A percentile compares a stretch with the other conserved stretches of the same genome.
Conservation (phyloP, 1,140 invertebrate genomes). For the Drosophila fuyamai region DNA sequence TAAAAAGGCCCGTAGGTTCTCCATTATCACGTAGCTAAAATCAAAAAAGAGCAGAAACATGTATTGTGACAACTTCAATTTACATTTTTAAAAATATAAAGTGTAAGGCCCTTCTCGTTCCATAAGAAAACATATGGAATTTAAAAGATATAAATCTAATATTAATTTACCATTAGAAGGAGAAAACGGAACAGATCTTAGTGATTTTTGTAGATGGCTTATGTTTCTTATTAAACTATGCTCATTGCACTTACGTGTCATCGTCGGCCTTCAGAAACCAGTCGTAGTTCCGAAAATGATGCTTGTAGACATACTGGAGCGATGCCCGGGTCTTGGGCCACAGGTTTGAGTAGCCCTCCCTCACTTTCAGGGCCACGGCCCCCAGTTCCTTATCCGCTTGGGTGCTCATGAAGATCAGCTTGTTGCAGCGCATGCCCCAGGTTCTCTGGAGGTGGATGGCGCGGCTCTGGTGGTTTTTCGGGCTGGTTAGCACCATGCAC, state of each 20-base stretch:
- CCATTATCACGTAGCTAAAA: slow-evolving; percentile 86
- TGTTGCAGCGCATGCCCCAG: slow-evolving; percentile 97
- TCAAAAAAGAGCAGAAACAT: too few species aligned
- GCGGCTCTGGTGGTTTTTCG: slow-evolving; percentile 8
- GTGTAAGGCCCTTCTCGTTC: too few species aligned
- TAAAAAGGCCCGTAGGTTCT: slow-evolving; percentile 96
- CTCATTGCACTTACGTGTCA: slow-evolving; percentile 92
- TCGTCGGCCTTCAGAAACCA: slow-evolving; percentile 98
- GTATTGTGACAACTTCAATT: too few species aligned
- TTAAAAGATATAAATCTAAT: too few species aligned
- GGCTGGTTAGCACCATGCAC: slow-evolving; percentile 51
- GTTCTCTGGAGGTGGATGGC: slow-evolving; percentile 90
- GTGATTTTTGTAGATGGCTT: too few species aligned
- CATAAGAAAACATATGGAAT: too few species aligned
- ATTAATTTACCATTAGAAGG: too few species aligned
- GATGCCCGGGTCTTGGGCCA: slow-evolving; percentile 98
- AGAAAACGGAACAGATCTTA: too few species aligned
- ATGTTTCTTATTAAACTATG: slow-evolving; percentile 70
- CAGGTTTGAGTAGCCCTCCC: slow-evolving; percentile 93
- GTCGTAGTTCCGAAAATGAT: slow-evolving; percentile 92
- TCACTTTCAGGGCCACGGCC: slow-evolving; percentile 89
- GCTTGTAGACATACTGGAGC: slow-evolving; percentile 93
- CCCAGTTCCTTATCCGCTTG: slow-evolving; percentile 88
- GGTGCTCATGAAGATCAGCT: slow-evolving; percentile 94
- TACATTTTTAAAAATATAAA: too few species aligned